These are phyloP conservation scores for Thalassoma bifasciatum DNA, from an alignment of 2,113 vertebrate genomes.

Conservation along the genomic window DNA sequence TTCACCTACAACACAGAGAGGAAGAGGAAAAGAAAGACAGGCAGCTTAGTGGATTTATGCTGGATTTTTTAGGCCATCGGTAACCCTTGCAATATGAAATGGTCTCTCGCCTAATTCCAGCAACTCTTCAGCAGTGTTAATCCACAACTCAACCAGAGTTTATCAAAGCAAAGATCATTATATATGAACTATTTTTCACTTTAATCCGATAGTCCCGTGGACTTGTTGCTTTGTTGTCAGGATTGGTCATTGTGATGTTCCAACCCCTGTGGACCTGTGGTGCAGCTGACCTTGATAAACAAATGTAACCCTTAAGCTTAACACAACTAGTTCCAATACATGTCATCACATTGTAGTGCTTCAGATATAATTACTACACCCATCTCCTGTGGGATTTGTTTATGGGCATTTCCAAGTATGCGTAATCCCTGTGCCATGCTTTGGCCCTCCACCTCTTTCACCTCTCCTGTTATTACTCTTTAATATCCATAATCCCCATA, in stretches of 20 bases:
- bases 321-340: slow-evolving; percentile 22
- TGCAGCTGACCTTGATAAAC: slow-evolving; percentile 34
- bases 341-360: slow-evolving; percentile 18
- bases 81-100: slow-evolving; percentile 25
- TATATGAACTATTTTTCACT: slow-evolving; percentile 30
- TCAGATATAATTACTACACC: slow-evolving; percentile 38
- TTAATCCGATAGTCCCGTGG: slow-evolving; percentile 42
- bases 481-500: slow-evolving; percentile 70
- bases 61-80: slow-evolving; percentile 42
- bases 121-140: slow-evolving; percentile 40
- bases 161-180: slow-evolving; percentile 38
- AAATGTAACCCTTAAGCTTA: slow-evolving; percentile 14
- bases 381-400: slow-evolving; percentile 37
- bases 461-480: slow-evolving; percentile 60
- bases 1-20: slow-evolving; percentile 84
- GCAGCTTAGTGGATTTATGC: not conserved
- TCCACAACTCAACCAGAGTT: slow-evolving; percentile 60
- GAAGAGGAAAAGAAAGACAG: slow-evolving; percentile 1
- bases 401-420: slow-evolving; percentile 35
- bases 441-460: slow-evolving; percentile 35
- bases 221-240: slow-evolving; percentile 46
- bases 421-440: slow-evolving; percentile 48
- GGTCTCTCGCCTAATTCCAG: not conserved
- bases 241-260: slow-evolving; percentile 29
- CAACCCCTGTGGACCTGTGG: slow-evolving; percentile 16